Evolutionary conservation across 2,797 vertebrate genomes (phyloP).

Genomic region (Enteromius anoplus): DNA sequence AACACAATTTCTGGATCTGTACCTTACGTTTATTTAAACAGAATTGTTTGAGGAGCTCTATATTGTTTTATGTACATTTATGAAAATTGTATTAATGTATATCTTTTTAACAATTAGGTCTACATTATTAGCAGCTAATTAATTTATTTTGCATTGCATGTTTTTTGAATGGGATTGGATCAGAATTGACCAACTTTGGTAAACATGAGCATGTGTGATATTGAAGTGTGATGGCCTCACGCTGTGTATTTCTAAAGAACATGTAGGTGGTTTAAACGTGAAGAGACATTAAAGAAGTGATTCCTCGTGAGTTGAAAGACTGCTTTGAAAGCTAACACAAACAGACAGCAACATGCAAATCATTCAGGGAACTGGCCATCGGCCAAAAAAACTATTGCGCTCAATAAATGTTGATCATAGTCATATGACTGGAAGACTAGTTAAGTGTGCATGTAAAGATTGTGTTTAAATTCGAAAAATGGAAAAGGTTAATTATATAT

Average conservation of each 20-base stretch:
- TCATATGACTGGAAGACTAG: not conserved
- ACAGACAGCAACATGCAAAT: constrained; percentile 13
- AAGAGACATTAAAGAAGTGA: not conserved
- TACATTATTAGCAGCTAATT: not conserved
- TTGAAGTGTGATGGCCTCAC: not conserved
- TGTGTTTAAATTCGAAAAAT: not conserved
- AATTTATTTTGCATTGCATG: not conserved
- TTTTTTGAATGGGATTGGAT: not conserved
- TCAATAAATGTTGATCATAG: constrained; percentile 14
- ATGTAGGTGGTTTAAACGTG: not conserved
- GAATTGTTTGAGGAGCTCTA: not conserved
- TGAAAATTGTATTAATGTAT: not conserved
- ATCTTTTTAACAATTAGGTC: not conserved
- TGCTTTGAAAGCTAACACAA: not conserved
- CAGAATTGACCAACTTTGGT: not conserved
- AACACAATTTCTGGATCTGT: not conserved
- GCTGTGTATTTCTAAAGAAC: not conserved
- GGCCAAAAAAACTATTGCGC: not conserved
- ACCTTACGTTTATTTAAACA: not conserved
- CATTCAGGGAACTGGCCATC: not conserved
- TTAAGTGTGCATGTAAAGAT: not conserved
- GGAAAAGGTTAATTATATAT: not conserved
- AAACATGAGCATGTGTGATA: not conserved
- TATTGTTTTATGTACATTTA: not conserved
- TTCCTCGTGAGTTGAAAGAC: not conserved